A percentile compares a stretch with the other conserved stretches of the same genome.
phyloP scores from a whole-genome alignment of 1,140 invertebrate genomes.

The Hypothenemus hampei region DNA sequence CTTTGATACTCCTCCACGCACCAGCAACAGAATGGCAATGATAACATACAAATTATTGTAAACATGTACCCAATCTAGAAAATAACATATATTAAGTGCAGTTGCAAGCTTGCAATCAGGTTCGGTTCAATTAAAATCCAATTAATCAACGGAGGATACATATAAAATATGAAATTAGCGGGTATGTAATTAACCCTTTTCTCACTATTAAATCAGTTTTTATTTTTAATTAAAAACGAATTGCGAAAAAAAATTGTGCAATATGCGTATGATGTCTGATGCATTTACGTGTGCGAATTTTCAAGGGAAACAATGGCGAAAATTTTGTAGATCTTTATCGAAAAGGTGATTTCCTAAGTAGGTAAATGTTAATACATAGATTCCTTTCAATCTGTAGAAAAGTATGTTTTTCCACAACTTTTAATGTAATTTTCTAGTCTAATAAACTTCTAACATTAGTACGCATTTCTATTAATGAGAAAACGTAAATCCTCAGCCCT shows the following conservation, averaged over 20 bases:
- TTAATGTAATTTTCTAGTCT: no score
- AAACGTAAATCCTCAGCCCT: no score
- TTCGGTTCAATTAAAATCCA: not conserved
- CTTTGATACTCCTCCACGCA: conserved; percentile 35
- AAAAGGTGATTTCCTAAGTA: no score
- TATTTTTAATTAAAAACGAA: not conserved
- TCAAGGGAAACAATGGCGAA: not conserved
- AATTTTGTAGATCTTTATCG: no score
- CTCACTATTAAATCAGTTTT: conserved; percentile 1
- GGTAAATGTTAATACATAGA: no score
- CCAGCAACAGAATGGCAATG: not conserved
- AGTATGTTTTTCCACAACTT: no score
- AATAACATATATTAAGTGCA: no score
- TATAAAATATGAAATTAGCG: conserved; percentile 2
- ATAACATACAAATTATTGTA: not conserved
- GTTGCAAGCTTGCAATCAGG: no score
- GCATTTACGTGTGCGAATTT: conserved; percentile 2
- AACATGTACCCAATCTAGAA: no score
- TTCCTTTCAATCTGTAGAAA: no score
- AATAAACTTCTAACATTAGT: no score
- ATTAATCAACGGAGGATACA: not conserved
- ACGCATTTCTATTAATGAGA: no score
- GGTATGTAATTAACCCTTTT: not conserved
- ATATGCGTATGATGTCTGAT: not conserved
- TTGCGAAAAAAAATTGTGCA: not conserved